Evolutionary conservation across 2,113 vertebrate genomes (phyloP), one percentile per base, ranked within the genome.

Genomic region (Nesoenas mayeri): DNA sequence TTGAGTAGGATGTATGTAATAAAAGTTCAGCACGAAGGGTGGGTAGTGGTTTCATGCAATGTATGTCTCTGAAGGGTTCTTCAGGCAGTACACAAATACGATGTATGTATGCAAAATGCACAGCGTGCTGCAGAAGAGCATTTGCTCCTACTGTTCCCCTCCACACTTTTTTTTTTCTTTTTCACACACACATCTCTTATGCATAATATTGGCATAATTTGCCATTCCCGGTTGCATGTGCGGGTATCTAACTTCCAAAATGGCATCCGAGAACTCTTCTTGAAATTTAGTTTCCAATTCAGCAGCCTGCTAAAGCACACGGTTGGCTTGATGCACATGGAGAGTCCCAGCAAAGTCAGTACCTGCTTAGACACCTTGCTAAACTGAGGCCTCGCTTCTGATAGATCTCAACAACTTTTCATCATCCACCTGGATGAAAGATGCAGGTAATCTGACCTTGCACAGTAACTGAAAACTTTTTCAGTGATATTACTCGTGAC

Each of bases 91-190:
- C 4, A 3, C 5, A 69, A 65, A 62, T 62, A 15, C 5, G 72
- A 32, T 0, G 0, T 34, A 42, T 2, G 0, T 0, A 0, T 75
- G 54, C 40, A 38, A 78, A 69, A 79, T 20, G 22, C 44, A 36
- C 2, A 1, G 2, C 3, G 4, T 16, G 7, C 6, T n/a, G 13
- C 53, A 65, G 26, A 32, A 42, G 10, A 48, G 5, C 11, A 15
- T 53, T 53, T 48, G n/a, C 8, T 70, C 51, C 67, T 25, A 11
- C 16, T 6, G 1, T 44, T 65, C 17, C 32, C 83, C 28, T 9
- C 60, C 20, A 28, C 11, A 10, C 2, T 4, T 3, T 26, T n/a
- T n/a, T 40, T 82, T 77, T 36, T 3, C 50, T 79, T 32, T 62
- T 67, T 64, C 77, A 53, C 18, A 48, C 5, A 34, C 44, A 31